phyloP scores from a whole-genome alignment of 1,140 invertebrate genomes.

The Myzus persicae region DNA sequence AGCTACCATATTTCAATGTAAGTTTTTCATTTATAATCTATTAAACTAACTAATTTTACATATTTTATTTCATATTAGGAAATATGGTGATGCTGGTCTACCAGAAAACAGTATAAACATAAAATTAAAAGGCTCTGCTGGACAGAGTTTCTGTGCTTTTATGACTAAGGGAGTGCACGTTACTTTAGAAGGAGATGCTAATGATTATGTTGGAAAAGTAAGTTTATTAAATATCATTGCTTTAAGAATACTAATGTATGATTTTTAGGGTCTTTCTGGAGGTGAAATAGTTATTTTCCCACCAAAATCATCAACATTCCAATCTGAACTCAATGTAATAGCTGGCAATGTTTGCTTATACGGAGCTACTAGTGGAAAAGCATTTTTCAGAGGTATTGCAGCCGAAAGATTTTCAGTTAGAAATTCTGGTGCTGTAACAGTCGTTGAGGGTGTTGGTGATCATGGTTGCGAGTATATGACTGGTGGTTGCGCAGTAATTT shows the following conservation, averaged over 20 bases:
- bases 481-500: conserved; percentile 87
- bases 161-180: conserved; percentile 88
- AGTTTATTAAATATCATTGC: conserved; percentile 7
- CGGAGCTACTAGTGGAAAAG: conserved; percentile 92
- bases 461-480: conserved; percentile 99
- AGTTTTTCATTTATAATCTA: conserved; percentile 63
- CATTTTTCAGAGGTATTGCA: conserved; percentile 95
- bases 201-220: conserved; percentile 96
- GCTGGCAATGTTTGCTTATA: conserved; percentile 98
- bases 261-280: conserved; percentile 85
- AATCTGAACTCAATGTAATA: conserved; percentile 93
- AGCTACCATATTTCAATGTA: conserved; percentile 94
- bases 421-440: conserved; percentile 94
- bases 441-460: conserved; percentile 94
- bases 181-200: conserved; percentile 94
- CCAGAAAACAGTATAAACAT: conserved; percentile 88
- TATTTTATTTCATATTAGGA: conserved; percentile 68
- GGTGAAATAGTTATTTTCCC: conserved; percentile 95
- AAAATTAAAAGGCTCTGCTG: conserved; percentile 90
- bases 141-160: conserved; percentile 99
- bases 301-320: conserved; percentile 80
- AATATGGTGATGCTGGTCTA: conserved; percentile 87
- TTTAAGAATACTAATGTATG: conserved; percentile 31
- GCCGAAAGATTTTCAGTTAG: conserved; percentile 98
- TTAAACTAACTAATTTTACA: background rate